Evolutionary conservation across 1,140 invertebrate species (phyloP), one percentile per base, ranked within the genome.

Genomic region (Trachymyrmex cornetzi): DNA sequence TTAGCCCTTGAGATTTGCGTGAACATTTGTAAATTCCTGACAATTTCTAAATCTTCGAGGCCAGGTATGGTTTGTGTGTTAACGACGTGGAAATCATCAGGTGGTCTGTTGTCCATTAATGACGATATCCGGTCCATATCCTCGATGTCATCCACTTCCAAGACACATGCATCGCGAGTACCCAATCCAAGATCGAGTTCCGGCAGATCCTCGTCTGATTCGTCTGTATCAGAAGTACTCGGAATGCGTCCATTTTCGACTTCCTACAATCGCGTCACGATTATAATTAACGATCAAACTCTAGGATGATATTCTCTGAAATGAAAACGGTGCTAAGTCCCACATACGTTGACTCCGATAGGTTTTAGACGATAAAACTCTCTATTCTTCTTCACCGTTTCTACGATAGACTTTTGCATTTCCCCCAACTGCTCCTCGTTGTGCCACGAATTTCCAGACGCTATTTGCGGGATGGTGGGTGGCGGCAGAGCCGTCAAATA

Each of bases 71-170:
- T 96, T 94, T 98, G 97, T 1, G 97, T 98, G 93, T 98, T 98
- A n/a, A 98, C 98, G 59, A 98, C 96, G 79, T 98, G 96, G 92
- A 98, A 98, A 86, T 97, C 98, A 69, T 97, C 96, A 0, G 98
- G 98, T 9, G 97, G 96, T 86, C 96, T 96, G 0, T 97, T 96
- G 90, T 99, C 98, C 90, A 98, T 97, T 50, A 99, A 94, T 53
- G 98, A 96, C 16, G 96, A 96, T 81, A 98, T 96, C 67, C 98
- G 97, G 93, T 98, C 98, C 90, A 97, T 96, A 94, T 99, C 98
- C 93, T 98, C 97, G 7, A 97, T 96, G 94, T 99, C 98, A 92
- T 99, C 98, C 16, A 99, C 97, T 95, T 98, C 98, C 50, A 99
- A 93, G 27, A 99, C 96, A 92, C 97, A 98, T 11, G 98, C 97